A percentile compares a stretch with the other conserved stretches of the same genome.
Evolutionary conservation across 2,888 invertebrate species (phyloP).

Genomic region (Hypselothyrea guttata): DNA sequence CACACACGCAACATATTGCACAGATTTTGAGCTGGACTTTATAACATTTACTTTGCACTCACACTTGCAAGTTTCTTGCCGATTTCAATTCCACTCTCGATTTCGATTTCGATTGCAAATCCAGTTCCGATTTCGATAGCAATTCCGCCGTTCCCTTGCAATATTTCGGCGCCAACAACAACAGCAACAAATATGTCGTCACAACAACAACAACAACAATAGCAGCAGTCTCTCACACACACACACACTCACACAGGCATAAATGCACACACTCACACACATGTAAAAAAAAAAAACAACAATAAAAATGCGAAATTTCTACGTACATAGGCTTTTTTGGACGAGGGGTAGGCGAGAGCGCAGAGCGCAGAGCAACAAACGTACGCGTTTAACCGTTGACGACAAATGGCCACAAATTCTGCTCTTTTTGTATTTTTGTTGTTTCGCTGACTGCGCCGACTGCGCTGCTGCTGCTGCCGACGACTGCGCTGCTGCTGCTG

Average conservation of each 20-base stretch:
- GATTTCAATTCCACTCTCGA: too few relatives aligned
- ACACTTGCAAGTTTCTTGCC: neutral
- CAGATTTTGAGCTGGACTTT: conserved; percentile 50
- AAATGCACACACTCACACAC: too few relatives aligned
- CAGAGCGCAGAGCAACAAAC: conserved; percentile 44
- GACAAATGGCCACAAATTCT: conserved; percentile 52
- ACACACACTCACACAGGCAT: too few relatives aligned
- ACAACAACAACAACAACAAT: conserved; percentile 20
- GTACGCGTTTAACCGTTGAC: conserved; percentile 53
- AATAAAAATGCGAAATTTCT: conserved; percentile 6
- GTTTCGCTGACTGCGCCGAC: conserved; percentile 3
- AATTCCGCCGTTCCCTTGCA: neutral
- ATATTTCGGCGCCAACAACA: neutral
- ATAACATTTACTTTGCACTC: conserved; percentile 22
- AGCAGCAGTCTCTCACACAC: too few relatives aligned
- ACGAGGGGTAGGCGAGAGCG: conserved; percentile 26
- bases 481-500: conserved; percentile 9
- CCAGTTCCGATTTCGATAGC: neutral
- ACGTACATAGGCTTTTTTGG: conserved; percentile 45
- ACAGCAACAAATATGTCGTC: conserved; percentile 4
- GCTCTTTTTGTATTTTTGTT: conserved; percentile 35
- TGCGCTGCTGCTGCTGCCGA: conserved; percentile 12
- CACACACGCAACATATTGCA: conserved; percentile 44
- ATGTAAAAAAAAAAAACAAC: conserved; percentile 6
- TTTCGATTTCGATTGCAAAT: too few relatives aligned